Conservation (phyloP, 2,888 invertebrate genomes). For the Epistrophe grossulariae region DNA sequence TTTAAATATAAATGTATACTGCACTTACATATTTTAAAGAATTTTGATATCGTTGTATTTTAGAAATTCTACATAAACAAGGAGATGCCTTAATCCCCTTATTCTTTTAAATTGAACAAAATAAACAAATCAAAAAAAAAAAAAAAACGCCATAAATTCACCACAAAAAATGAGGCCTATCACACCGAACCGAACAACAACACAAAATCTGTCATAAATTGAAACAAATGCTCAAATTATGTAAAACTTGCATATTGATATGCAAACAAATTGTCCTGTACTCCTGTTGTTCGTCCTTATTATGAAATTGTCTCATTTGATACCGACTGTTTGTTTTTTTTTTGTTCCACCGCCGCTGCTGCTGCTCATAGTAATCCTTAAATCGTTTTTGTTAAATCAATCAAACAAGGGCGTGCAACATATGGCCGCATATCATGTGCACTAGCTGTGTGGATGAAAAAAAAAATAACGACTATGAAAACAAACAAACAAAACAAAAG, state of each 20-base stretch:
- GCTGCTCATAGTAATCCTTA: constrained; percentile 68
- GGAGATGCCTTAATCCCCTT: not conserved
- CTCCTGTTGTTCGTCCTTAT: constrained; percentile 44
- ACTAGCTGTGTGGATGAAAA: constrained; percentile 21
- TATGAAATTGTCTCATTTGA: constrained; percentile 71
- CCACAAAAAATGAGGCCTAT: constrained; percentile 24
- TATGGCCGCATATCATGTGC: constrained; percentile 62
- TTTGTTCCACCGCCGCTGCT: constrained; percentile 5
- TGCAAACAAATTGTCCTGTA: constrained; percentile 58
- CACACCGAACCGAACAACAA: not conserved
- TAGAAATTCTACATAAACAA: not conserved
- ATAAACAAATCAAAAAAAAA: constrained; percentile 15
- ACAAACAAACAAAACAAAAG: constrained; percentile 49
- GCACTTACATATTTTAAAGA: not conserved
- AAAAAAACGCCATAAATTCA: constrained; percentile 42
- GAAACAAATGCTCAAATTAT: constrained; percentile 68
- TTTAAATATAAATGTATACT: too few species aligned
- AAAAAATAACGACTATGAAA: constrained; percentile 68
- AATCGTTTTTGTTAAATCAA: constrained; percentile 74
- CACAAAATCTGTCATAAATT: constrained; percentile 34
- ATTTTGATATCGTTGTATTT: not conserved
- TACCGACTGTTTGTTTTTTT: constrained; percentile 28
- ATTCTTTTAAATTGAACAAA: constrained; percentile 9
- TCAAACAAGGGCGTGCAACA: constrained; percentile 76
- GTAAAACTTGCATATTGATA: constrained; percentile 68